Evolutionary conservation across 2,888 invertebrate species (phyloP), one percentile per base, ranked within the genome.

Genomic region (Capitulum mitella): DNA sequence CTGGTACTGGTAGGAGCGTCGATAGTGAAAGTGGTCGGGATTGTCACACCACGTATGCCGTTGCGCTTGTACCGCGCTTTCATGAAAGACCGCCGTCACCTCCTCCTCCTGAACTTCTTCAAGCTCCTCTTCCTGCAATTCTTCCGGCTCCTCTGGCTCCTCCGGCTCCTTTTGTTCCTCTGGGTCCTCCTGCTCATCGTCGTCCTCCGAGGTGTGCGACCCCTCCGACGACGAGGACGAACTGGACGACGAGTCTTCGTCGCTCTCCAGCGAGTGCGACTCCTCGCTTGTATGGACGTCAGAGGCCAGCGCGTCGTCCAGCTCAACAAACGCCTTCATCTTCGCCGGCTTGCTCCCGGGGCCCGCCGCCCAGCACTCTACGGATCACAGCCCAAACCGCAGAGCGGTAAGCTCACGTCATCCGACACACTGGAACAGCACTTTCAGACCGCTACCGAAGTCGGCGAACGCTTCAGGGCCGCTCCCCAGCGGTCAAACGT

Each of bases 31-130:
- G 58, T 58, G 58, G 58, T 58, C 22, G 29, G 58, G 58, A 29
- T 58, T 22, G n/a, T 58, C 58, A 58, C 58, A 58, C 58, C 58
- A 58, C n/a, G 58, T 29, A 29, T 58, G 58, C 10, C 58, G 58
- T 14, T 58, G 22, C 6, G 58, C 58, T 29, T n/a, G 8, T 8
- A 58, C 58, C 43, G 26, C n/a, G 29, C 48, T 48, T 51, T 77
- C 77, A 29, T 29, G 29, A 3, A n/a, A 46, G 5, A 6, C 46
- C 26, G 37, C 40, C 77, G 61, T 34, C 43, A 64, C 37, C 64
- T 48, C 64, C 78, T 43, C 40, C 58, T 54, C 70, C 70, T 78
- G 37, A 64, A 34, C 78, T 43, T 64, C 78, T 32, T 19, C 78
- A 8, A 61, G 3, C n/a, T 34, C 22, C 6, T 74, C 61, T 32